Base-by-base conservation (phyloP, 2,113 vertebrate species). In the Leuciscus idus region DNA sequence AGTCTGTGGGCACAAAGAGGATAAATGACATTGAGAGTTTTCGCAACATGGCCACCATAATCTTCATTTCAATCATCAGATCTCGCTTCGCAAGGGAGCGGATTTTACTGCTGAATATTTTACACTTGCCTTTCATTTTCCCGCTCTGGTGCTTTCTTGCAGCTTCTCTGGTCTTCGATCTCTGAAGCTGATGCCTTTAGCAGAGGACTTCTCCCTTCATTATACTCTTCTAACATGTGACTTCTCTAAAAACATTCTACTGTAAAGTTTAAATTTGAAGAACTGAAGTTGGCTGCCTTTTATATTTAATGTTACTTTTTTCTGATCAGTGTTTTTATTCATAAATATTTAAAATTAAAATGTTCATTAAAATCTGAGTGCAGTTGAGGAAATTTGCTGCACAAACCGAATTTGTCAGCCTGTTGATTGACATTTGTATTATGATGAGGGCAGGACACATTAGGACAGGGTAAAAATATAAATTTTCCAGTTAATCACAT, bases 71-170 rank as follows among this genome's bases (percentile, higher is more conserved):
- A 66, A 26, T 88, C 74, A 87, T 88, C 83, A 83, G 33, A 64
- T 52, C 43, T 85, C 13, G 81, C 64, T 88, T 74, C 85, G 77
- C 48, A 28, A 70, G 87, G 72, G 84, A 86, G 84, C 73, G 81
- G 81, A 90, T 87, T 88, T 90, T 74, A 81, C 59, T 61, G 62
- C 59, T 76, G 66, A 84, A 88, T 81, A 64, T 90, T 87, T 88
- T 30, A 87, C 59, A 46, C 39, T 66, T 72, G 86, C 70, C 39
- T 68, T 86, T 80, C 70, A 36, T 88, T 84, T 81, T 30, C 73
- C 74, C 13, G 39, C 75, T 55, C 62, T 84, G 39, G 75, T 59
- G 64, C 19, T 81, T 73, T 84, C 64, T 30, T 85, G 83, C 84
- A 83, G 86, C 77, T 76, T 52, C 74, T 11, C 39, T 48, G 72